A percentile compares a stretch with the other conserved stretches of the same genome.
phyloP scores from a whole-genome alignment of 23 tunicate genomes.

The Trididemnum clinides region DNA sequence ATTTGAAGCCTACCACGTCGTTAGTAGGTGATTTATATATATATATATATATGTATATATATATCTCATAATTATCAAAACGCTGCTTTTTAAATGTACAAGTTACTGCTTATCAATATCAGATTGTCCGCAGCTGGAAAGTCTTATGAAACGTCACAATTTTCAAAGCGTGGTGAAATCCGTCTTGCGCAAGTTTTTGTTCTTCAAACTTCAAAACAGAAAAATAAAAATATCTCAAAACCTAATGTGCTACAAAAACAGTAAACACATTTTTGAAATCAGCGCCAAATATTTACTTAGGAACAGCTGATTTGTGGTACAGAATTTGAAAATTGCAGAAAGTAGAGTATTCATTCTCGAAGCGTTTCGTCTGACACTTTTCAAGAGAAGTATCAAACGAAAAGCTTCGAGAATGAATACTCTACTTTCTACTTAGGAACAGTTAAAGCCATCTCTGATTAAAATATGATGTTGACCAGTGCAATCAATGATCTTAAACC shows the following conservation, averaged over 20 bases:
- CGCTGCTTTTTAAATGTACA: neutral
- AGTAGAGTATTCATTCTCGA: too few species aligned
- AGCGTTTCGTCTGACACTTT: too few species aligned
- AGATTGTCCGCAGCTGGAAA: neutral
- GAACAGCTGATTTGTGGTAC: too few species aligned
- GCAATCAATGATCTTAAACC: too few species aligned
- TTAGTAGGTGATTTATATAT: neutral
- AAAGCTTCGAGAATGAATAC: too few species aligned
- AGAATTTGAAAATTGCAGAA: too few species aligned
- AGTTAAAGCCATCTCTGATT: neutral
- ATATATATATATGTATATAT: too few species aligned
- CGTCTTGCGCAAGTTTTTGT: neutral
- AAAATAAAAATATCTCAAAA: neutral
- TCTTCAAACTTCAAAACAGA: neutral
- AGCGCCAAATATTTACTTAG: neutral
- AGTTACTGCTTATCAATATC: neutral
- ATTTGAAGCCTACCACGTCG: neutral
- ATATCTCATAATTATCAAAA: neutral
- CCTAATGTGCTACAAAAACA: neutral
- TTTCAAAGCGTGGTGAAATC: neutral
- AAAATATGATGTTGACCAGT: neutral
- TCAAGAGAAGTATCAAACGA: too few species aligned
- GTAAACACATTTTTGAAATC: neutral
- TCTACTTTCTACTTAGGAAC: too few species aligned
- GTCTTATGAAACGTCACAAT: neutral